Conservation (phyloP, 1,140 invertebrate genomes). For the Zaprionus davidi region DNA sequence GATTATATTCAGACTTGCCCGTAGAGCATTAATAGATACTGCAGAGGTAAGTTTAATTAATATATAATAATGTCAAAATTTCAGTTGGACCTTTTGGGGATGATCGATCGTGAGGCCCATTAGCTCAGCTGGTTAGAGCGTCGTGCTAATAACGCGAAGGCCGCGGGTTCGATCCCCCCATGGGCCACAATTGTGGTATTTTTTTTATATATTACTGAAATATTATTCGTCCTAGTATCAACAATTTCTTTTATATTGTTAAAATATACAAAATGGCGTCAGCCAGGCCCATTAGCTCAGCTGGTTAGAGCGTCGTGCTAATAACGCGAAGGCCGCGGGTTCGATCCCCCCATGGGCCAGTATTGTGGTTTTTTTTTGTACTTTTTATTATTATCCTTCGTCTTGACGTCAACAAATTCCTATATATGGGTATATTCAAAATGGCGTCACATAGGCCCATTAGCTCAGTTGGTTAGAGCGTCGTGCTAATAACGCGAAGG, state of each 20-base stretch:
- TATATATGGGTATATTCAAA: conserved; percentile 2
- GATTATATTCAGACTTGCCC: background rate
- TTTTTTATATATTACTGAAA: background rate
- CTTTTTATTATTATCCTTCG: background rate
- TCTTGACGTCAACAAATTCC: background rate
- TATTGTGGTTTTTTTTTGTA: background rate
- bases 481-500: conserved; percentile 87
- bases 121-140: conserved; percentile 86
- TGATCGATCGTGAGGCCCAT: conserved; percentile 70
- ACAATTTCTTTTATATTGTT: background rate
- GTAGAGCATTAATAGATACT: conserved; percentile 3
- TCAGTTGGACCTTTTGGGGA: background rate
- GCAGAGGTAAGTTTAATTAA: conserved; percentile 26
- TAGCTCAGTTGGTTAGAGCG: conserved; percentile 86
- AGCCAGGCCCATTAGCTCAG: conserved; percentile 85
- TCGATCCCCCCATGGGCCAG: conserved; percentile 85
- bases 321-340: conserved; percentile 87
- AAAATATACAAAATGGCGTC: conserved; percentile 11
- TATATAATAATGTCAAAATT: background rate
- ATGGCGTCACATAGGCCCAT: conserved; percentile 71
- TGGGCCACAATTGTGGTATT: conserved; percentile 52
- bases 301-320: conserved; percentile 86
- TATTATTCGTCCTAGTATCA: background rate
- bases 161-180: conserved; percentile 86
- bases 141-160: conserved; percentile 87